A percentile compares a stretch with the other conserved stretches of the same genome.
These are phyloP conservation scores for Gracilinanus agilis DNA, from an alignment of 2,113 vertebrate species.

Conservation along the genomic window DNA sequence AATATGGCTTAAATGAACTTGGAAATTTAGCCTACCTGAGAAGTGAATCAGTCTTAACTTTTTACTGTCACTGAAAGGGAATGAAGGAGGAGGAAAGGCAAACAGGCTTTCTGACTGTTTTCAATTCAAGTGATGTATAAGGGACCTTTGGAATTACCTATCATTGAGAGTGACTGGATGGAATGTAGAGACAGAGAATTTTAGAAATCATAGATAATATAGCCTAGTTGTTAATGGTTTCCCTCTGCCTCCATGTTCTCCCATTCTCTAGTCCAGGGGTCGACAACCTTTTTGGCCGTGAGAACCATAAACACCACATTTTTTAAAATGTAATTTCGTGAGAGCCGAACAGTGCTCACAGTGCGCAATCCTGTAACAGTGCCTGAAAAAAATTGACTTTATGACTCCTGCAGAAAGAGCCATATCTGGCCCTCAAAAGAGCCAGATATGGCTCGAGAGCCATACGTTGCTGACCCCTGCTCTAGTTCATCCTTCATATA, in stretches of 20 bases:
- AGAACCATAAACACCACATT: no score
- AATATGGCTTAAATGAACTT: constrained; percentile 22
- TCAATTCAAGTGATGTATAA: constrained; percentile 20
- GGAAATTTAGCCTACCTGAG: not conserved
- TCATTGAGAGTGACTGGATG: constrained; percentile 3
- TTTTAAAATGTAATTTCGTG: no score
- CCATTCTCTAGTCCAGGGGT: no score
- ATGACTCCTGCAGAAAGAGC: no score
- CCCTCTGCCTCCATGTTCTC: not conserved
- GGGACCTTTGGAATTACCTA: constrained; percentile 53
- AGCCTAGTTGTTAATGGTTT: constrained; percentile 58
- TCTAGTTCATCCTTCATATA: not conserved
- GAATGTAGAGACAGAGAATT: constrained; percentile 53
- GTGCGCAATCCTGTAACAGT: no score
- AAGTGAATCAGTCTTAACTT: constrained; percentile 36
- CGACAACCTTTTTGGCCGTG: no score
- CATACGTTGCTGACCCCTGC: no score
- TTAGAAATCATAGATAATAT: constrained; percentile 4
- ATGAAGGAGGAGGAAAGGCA: constrained; percentile 21
- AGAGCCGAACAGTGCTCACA: no score
- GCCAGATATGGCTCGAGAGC: no score
- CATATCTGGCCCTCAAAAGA: no score
- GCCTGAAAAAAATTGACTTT: no score
- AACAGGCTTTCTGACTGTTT: constrained; percentile 26
- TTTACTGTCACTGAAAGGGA: not conserved